A percentile compares a stretch with the other conserved stretches of the same genome.
Evolutionary conservation across 2,888 invertebrate genomes (phyloP).

Genomic region (Lacanobia oleracea): DNA sequence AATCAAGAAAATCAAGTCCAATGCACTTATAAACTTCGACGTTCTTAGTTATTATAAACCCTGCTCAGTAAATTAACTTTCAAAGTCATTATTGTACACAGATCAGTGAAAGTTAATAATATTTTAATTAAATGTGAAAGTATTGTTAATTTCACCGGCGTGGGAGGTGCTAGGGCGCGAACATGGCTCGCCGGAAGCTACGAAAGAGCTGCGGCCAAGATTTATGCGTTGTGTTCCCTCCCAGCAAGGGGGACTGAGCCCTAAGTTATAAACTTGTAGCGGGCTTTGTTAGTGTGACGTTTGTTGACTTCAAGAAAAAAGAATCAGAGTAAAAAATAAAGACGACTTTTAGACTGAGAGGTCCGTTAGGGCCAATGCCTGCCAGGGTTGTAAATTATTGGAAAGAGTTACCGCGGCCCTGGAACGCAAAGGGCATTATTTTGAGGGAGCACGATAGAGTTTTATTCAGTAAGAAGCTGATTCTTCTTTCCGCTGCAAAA

Average conservation of each 20-base stretch:
- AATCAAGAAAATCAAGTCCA: background rate
- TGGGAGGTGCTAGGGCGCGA: slow-evolving; percentile 68
- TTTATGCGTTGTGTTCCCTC: slow-evolving; percentile 73
- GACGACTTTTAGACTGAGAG: too few species aligned
- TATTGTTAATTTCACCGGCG: slow-evolving; percentile 76
- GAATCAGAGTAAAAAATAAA: too few species aligned
- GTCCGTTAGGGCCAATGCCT: too few species aligned
- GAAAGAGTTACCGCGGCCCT: too few species aligned
- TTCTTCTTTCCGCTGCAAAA: too few species aligned
- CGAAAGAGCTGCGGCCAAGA: slow-evolving; percentile 75
- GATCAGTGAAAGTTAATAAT: slow-evolving; percentile 34
- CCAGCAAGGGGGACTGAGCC: slow-evolving; percentile 26
- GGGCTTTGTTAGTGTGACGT: slow-evolving; percentile 1
- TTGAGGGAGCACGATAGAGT: too few species aligned
- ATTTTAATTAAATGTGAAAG: slow-evolving; percentile 75
- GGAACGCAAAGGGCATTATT: too few species aligned
- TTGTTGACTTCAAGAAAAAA: too few species aligned
- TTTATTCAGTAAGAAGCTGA: too few species aligned
- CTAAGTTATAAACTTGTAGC: slow-evolving; percentile 49
- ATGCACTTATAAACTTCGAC: background rate
- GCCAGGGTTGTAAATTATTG: too few species aligned
- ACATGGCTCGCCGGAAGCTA: slow-evolving; percentile 67
- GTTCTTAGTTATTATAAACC: background rate
- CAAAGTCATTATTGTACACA: background rate
- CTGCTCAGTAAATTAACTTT: background rate